These are phyloP conservation scores for Rhagoletis zephyria DNA, from an alignment of 1,140 invertebrate genomes.

Conservation along the genomic window DNA sequence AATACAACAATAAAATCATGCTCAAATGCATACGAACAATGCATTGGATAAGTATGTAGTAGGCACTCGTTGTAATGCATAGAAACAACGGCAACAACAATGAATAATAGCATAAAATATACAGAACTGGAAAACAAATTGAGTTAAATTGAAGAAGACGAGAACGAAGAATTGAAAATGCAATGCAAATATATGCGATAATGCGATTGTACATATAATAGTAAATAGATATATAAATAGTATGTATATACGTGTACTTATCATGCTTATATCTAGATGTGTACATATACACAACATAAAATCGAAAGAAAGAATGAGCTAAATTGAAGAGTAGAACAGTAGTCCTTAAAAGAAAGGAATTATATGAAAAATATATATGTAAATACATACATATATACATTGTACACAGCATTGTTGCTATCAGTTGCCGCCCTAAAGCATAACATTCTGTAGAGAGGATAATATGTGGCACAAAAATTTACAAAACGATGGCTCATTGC, in stretches of 20 bases:
- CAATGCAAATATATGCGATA: not conserved
- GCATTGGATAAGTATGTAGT: not conserved
- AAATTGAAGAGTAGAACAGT: too few relatives aligned
- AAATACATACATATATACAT: not conserved
- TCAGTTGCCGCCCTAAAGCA: too few relatives aligned
- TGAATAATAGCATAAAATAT: not conserved
- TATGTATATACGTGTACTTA: too few relatives aligned
- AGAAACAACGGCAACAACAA: not conserved
- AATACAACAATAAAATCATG: conserved; percentile 18
- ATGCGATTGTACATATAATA: not conserved
- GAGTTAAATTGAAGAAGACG: not conserved
- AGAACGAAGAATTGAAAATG: not conserved
- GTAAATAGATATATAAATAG: too few relatives aligned
- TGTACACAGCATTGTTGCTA: not conserved
- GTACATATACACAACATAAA: too few relatives aligned
- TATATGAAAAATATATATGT: not conserved
- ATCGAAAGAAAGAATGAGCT: too few relatives aligned
- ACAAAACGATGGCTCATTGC: too few relatives aligned
- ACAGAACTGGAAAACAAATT: not conserved
- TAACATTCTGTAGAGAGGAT: not conserved
- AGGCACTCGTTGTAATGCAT: not conserved
- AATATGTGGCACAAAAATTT: not conserved
- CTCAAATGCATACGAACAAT: not conserved
- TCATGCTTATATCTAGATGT: too few relatives aligned
- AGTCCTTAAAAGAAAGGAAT: too few relatives aligned